Evolutionary conservation across 2,888 invertebrate genomes (phyloP), one percentile per base, ranked within the genome.

Genomic region (Chalcis sispes): DNA sequence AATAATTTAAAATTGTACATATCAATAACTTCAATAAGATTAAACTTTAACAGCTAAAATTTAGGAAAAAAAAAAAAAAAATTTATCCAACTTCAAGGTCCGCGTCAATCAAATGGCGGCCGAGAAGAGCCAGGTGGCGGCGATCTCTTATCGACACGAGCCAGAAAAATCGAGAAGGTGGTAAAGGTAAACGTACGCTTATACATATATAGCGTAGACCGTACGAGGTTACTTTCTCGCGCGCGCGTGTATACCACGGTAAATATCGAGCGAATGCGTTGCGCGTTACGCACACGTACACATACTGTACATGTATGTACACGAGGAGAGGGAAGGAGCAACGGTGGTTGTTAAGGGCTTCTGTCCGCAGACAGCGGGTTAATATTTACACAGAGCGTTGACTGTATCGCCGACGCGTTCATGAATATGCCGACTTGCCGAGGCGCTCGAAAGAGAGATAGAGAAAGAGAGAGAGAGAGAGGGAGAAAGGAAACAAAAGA

Each of bases 381-480:
- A 78, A 78, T 78, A 75, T 78, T 78, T 72, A 67, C 75, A 48
- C 42, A 42, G 67, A 52, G 54, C 29, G 67, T 72, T 69, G 72
- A 71, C 77, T 46, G 36, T 56, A 61, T 61, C 71, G 48, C 40
- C 50, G 69, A 20, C 42, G 64, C 50, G 23, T 48, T 20, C 59
- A 18, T 36, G 66, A 66, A 66, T 66, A 42, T 40, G 54, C 25
- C 32, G 32, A 32, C 32, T 58, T 58, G 32, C 10, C 32, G 32
- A 15, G 18, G 3, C 18, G n/a, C 18, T 3, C 59, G 40, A 20
- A 25, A 18, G 18, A 58, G 2, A 40, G 59, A 23, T 20, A 42
- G 42, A 42, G 42, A 20, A 48, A n/a, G n/a, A n/a, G n/a, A n/a
- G n/a, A n/a, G n/a, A n/a, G n/a, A n/a, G n/a, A n/a, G n/a, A n/a